phyloP scores from a whole-genome alignment of 2,888 invertebrate species.

The Microctonus hyperodae region DNA sequence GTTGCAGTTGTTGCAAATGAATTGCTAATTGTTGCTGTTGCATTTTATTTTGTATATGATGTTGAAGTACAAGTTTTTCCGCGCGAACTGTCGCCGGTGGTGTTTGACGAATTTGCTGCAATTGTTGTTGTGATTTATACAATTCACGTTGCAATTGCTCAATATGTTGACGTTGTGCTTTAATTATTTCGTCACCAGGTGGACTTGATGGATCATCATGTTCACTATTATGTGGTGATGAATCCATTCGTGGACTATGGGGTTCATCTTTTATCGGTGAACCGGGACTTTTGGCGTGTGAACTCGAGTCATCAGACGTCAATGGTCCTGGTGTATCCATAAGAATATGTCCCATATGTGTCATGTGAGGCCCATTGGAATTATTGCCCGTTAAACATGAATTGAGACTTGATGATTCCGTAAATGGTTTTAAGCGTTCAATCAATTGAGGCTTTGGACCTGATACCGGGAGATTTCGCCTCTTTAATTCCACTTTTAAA shows the following conservation, averaged over 20 bases:
- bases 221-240: constrained; percentile 59
- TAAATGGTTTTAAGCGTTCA: constrained; percentile 84
- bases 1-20: constrained; percentile 70
- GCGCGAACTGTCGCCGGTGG: constrained; percentile 68
- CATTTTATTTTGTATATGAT: constrained; percentile 76
- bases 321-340: constrained; percentile 62
- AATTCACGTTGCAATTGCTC: constrained; percentile 85
- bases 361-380: constrained; percentile 58
- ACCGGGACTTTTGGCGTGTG: constrained; percentile 56
- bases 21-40: constrained; percentile 69
- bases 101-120: constrained; percentile 73
- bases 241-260: constrained; percentile 57
- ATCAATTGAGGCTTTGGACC: constrained; percentile 95
- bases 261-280: constrained; percentile 59
- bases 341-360: constrained; percentile 62
- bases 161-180: constrained; percentile 86
- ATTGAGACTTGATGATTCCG: constrained; percentile 58
- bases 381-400: constrained; percentile 42
- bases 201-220: constrained; percentile 65
- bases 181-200: constrained; percentile 76
- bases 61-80: constrained; percentile 68
- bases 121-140: constrained; percentile 78
- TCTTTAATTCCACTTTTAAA: constrained; percentile 91
- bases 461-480: constrained; percentile 92
- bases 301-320: constrained; percentile 58